Base-by-base conservation (phyloP, 2,888 invertebrate species). In the Atrina japonica region DNA sequence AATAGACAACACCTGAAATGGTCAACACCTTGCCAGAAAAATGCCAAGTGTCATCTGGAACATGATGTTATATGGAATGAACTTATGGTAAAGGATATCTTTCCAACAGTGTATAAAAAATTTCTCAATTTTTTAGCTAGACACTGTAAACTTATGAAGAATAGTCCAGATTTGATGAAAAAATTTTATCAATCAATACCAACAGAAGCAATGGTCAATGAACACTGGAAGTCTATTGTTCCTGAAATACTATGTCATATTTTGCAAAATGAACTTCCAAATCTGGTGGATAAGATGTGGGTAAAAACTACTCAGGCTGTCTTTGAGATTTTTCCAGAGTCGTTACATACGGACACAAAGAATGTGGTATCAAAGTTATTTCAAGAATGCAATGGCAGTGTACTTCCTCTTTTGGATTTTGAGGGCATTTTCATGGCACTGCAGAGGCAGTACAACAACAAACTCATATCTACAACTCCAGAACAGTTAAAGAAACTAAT, bases 1-100 rank as follows among this genome's bases (percentile, higher is more conserved):
- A 86, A 87, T 73, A 77, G 88, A 27, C 81, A 85, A 21, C 84
- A 87, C 66, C 64, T 89, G 11, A 88, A 88, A 70, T 88, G 88
- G 88, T 82, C 85, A 23, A 78, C 85, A 14, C 75, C 77, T 0
- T 81, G 81, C n/a, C 76, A 82, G 50, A 55, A 65, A 18, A 25
- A 11, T 23, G 55, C 41, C 53, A 47, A 61, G 16, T 27, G 23
- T 18, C 43, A 43, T 35, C 1, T 43, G 7, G 63, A 68, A 9
- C 47, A 63, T 7, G 35, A 61, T 2, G 47, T 55, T 16, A 9
- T 23, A 0, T 68, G 68, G 68, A 68, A 68, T 53, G 61, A 55
- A 18, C 45, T 43, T 11, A 14, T 68, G 27, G 49, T 68, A 5
- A 35, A 29, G 0, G 45, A 61, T 25, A 43, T 68, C n/a, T 45